Base-by-base conservation (phyloP, 1,140 invertebrate species). In the Lordiphosa mommai region DNA sequence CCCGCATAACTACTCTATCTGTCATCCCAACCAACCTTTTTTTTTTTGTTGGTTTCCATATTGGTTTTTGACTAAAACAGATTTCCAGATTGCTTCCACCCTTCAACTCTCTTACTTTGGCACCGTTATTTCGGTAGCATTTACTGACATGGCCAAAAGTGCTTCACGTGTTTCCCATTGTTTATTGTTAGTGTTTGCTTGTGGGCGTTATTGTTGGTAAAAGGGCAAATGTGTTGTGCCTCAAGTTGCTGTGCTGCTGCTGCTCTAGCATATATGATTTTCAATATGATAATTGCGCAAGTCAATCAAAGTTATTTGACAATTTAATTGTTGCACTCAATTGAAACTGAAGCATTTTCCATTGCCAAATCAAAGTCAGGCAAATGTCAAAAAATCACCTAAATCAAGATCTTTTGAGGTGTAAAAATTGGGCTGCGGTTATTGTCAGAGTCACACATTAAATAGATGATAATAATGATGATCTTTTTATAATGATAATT, bases 271-370 rank as follows among this genome's bases (percentile, higher is more conserved):
- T 12, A 33, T 46, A 37, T 58, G 46, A 66, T 58, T 67, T 77
- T 66, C 29, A 72, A 70, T 74, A 74, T 58, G 56, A 69, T 80
- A 82, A 82, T 80, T 82, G 71, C 57, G 57, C 59, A 43, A 59
- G 74, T 80, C 76, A 80, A 63, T 66, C 8, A 16, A 23, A 56
- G 61, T 59, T 38, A n/a, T 37, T 38, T 74, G 74, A 70, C 76
- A 80, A 60, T 71, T 70, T 80, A 80, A 80, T 80, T 82, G 58
- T 63, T 57, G 60, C 53, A 61, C 50, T 73, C 63, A 56, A 61
- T 67, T 72, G 48, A 23, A 55, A 43, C 14, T 57, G 29, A 57
- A 61, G 60, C 41, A 46, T 64, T 71, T 72, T 55, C 14, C 61
- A 48, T 63, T 63, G 46, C 55, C 60, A 80, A 70, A 61, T 66